Evolutionary conservation across 2,888 invertebrate species (phyloP).

Genomic region (Rugalucina vietnamica): DNA sequence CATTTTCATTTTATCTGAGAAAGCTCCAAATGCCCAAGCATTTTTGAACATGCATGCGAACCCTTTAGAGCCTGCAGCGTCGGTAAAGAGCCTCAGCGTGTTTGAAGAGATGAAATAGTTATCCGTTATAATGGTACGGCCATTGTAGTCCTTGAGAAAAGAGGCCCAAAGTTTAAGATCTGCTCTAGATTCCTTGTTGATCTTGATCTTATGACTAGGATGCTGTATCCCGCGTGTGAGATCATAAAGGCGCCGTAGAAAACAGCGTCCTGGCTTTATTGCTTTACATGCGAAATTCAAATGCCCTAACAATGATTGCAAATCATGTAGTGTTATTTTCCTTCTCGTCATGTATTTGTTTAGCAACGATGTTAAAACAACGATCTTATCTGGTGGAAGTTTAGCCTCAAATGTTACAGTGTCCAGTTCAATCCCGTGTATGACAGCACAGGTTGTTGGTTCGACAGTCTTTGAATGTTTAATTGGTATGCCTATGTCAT

Average conservation of each 20-base stretch:
- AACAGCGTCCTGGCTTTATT: constrained; percentile 32
- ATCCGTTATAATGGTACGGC: constrained; percentile 30
- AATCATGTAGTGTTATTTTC: constrained; percentile 1
- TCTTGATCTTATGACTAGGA: constrained; percentile 22
- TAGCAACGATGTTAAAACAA: not conserved
- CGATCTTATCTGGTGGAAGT: constrained; percentile 24
- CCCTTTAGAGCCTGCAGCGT: constrained; percentile 29
- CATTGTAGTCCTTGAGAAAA: constrained; percentile 34
- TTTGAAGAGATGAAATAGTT: constrained; percentile 26
- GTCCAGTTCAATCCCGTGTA: constrained; percentile 30
- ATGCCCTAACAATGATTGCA: constrained; percentile 26
- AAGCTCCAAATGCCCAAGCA: constrained; percentile 22
- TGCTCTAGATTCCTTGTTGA: constrained; percentile 10
- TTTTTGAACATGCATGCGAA: constrained; percentile 19
- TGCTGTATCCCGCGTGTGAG: constrained; percentile 5
- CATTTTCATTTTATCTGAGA: constrained; percentile 1
- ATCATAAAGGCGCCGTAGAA: constrained; percentile 40
- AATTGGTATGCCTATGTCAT: constrained; percentile 20
- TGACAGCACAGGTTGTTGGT: constrained; percentile 5
- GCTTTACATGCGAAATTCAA: constrained; percentile 43
- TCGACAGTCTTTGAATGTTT: constrained; percentile 19
- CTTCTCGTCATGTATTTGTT: not conserved
- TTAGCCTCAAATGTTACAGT: constrained; percentile 2
- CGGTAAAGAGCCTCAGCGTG: constrained; percentile 10
- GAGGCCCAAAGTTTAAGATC: constrained; percentile 20